Evolutionary conservation across 1,140 invertebrate genomes (phyloP), one percentile per base, ranked within the genome.

Genomic region (Cherax destructor): DNA sequence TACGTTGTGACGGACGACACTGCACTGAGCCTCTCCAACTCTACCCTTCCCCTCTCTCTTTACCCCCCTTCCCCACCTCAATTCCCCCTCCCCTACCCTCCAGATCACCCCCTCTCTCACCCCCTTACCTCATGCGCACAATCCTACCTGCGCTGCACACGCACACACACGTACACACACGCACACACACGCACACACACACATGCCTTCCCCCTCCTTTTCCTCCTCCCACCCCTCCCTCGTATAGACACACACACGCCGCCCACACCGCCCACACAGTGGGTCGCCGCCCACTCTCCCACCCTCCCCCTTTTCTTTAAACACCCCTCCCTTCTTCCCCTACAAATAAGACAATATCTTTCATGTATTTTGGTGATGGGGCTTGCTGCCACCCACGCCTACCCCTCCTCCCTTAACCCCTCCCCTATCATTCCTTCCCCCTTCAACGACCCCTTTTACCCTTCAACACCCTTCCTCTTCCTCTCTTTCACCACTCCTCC

Each of bases 1-100:
- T 92, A 92, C 92, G 92, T 86, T 86, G 88, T 90, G 81, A 83
- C 92, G 87, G 83, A 83, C 83, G 76, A 79, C 88, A 90, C 92
- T 90, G 87, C 92, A 90, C 92, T 92, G 89, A 50, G 50, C 79
- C 52, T 4, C 77, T 11, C 81, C 52, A 84, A 18, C 18, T 30
- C 61, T 65, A 4, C 56, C 24, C 9, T 24, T 11, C 61, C 10
- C 83, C 56, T 16, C 50, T 13, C 21, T 9, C 5, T 24, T 3
- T 41, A 3, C 11, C 52, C 24, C 21, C 3, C 52, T 11, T n/a
- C 13, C 80, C 9, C 41, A 24, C 30, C 30, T 9, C 83, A 74
- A 24, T 49, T 24, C 52, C 7, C 3, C 83, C 83, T 24, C 3
- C 56, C 41, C 41, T 59, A n/a, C 86, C n/a, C 61, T n/a, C 7